Conservation (phyloP, 2,113 vertebrate species). For the human region DNA sequence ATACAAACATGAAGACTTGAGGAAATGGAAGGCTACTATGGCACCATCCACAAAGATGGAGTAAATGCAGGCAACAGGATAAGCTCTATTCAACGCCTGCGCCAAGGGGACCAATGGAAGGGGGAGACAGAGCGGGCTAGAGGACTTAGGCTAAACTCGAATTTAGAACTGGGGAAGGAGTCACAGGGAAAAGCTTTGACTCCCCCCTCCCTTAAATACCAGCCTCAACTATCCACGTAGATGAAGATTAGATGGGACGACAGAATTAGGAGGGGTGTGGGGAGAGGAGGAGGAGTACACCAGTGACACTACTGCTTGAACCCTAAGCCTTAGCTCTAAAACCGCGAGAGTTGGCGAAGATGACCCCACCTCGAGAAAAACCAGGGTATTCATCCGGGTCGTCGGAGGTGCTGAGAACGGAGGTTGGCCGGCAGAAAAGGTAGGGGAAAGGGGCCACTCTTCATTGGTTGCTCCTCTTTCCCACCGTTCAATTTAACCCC, state of each 20-base stretch:
- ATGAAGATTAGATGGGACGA: not conserved
- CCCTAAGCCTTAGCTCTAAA: constrained; percentile 31
- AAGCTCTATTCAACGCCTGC: constrained; percentile 37
- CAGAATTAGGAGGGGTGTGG: not conserved
- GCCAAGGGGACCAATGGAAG: constrained; percentile 12
- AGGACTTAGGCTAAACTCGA: not conserved
- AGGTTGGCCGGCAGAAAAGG: constrained; percentile 5
- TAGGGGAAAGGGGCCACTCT: not conserved
- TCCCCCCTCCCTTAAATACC: not conserved
- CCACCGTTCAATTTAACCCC: not conserved
- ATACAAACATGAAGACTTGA: not conserved
- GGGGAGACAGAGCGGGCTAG: not conserved
- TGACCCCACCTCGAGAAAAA: constrained; percentile 20
- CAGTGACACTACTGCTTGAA: not conserved
- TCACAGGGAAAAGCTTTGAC: not conserved
- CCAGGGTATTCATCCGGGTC: not conserved
- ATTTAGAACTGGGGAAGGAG: not conserved
- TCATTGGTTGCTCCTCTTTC: not conserved
- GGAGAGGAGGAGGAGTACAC: not conserved
- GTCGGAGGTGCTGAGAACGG: not conserved
- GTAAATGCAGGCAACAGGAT: constrained; percentile 9
- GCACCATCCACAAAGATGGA: constrained; percentile 50
- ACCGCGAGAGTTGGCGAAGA: not conserved
- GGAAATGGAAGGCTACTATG: constrained; percentile 50
- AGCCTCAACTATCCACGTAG: not conserved